Evolutionary conservation across 2,797 vertebrate genomes (phyloP).

Genomic region (Anolis apletophallus): DNA sequence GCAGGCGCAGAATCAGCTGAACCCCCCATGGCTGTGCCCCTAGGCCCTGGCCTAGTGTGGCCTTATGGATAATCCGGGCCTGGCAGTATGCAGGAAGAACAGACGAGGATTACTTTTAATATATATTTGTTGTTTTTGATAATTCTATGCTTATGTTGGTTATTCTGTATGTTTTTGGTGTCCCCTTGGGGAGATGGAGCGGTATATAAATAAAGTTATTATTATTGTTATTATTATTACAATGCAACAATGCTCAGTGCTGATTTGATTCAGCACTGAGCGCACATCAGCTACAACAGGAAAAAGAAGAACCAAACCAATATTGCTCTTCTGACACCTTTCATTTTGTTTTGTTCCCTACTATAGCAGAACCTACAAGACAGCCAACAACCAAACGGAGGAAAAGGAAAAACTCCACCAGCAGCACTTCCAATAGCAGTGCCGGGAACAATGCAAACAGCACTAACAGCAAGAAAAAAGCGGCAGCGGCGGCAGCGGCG

Average conservation of each 20-base stretch:
- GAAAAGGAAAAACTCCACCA: constrained; percentile 99
- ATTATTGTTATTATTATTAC: no score
- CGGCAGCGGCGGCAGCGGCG: constrained; percentile 88
- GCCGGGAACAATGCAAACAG: constrained; percentile 85
- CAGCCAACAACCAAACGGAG: constrained; percentile 97
- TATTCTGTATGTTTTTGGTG: no score
- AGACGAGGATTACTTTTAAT: no score
- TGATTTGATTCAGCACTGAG: not conserved
- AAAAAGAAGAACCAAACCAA: not conserved
- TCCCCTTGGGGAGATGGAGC: no score
- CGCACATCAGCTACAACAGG: not conserved
- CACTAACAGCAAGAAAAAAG: constrained; percentile 92
- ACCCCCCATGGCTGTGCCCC: no score
- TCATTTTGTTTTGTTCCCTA: constrained; percentile 58
- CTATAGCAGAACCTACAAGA: constrained; percentile 95
- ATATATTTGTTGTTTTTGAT: no score
- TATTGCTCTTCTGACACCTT: constrained; percentile 23
- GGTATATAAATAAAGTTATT: no score
- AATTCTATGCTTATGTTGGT: no score
- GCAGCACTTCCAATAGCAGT: constrained; percentile 95
- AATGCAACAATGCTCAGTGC: not conserved
- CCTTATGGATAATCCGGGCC: no score
- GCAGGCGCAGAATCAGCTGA: no score
- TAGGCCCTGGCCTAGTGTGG: no score
- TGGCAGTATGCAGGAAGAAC: no score